Conservation (phyloP, 1,140 invertebrate genomes). For the Trichonephila clavata region DNA sequence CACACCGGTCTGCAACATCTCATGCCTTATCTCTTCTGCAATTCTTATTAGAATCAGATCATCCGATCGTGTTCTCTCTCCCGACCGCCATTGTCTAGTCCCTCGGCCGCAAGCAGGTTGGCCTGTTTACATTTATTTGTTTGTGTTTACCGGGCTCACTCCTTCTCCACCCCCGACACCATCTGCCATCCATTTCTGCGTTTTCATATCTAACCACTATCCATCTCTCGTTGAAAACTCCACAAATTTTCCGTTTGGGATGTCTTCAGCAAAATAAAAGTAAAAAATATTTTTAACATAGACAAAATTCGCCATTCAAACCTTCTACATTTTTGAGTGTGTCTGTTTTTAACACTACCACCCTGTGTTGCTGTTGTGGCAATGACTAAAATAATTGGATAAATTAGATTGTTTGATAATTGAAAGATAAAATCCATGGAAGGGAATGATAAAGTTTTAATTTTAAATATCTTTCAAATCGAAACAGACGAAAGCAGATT, state of each 20-base stretch:
- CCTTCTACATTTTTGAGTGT: too few species aligned
- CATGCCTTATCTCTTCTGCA: background rate
- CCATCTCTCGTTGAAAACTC: background rate
- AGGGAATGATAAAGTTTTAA: too few species aligned
- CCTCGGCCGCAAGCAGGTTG: constrained; percentile 54
- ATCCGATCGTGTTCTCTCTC: constrained; percentile 52
- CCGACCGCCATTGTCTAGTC: constrained; percentile 46
- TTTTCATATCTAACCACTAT: constrained; percentile 7
- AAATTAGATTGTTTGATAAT: too few species aligned
- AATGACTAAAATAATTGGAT: too few species aligned
- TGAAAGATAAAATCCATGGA: too few species aligned
- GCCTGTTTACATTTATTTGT: constrained; percentile 74
- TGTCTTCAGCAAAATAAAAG: background rate
- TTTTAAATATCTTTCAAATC: too few species aligned
- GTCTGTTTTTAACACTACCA: too few species aligned
- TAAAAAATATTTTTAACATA: too few species aligned
- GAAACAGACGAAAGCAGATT: too few species aligned
- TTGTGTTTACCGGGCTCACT: constrained; percentile 71
- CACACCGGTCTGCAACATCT: background rate
- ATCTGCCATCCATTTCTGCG: constrained; percentile 50
- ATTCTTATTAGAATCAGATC: background rate
- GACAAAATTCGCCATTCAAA: too few species aligned
- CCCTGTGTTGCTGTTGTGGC: too few species aligned
- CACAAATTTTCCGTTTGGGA: background rate
- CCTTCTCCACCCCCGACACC: constrained; percentile 54